Base-by-base conservation (phyloP, 2,888 invertebrate species). In the Mythimna impura region DNA sequence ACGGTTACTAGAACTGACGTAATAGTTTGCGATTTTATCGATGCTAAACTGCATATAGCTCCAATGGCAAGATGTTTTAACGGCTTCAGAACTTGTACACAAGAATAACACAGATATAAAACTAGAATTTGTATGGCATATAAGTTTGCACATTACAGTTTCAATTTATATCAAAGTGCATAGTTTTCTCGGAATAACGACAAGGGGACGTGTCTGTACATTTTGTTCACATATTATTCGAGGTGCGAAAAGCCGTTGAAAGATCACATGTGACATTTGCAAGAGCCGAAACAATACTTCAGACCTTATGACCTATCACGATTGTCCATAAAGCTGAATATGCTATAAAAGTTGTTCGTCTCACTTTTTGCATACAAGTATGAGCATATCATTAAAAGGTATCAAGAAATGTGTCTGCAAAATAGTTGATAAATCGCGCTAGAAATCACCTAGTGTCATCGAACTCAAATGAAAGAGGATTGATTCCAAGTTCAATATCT, bases 251-350 rank as follows among this genome's bases (percentile, higher is more conserved):
- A 75, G 40, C 14, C 14, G 34, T 70, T 65, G 58, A 66, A 47
- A 78, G 52, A 36, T 47, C 34, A 43, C 60, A 73, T 60, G 69
- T 64, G 70, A 66, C 66, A 66, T 69, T 71, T 68, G 52, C 66
- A 69, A 62, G 25, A 40, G 14, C 34, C 71, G 34, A 72, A 75
- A 81, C 76, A 84, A 80, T 83, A 58, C 57, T 65, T 52, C 20
- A 57, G 50, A 73, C 65, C 64, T 64, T 66, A 62, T 69, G 84
- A 84, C 78, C 76, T 80, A 82, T 78, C 85, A 84, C 86, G 86
- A 79, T 62, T 71, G 70, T 71, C 71, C 70, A 74, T 71, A 71
- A 79, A 75, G 68, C 69, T 61, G 68, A 60, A 61, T 66, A 54
- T 58, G 66, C 63, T 72, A 57, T 81, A 71, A 70, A 85, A 72